Evolutionary conservation across 2,797 vertebrate species (phyloP), one percentile per base, ranked within the genome.

Genomic region (Rhodeus uyekii): DNA sequence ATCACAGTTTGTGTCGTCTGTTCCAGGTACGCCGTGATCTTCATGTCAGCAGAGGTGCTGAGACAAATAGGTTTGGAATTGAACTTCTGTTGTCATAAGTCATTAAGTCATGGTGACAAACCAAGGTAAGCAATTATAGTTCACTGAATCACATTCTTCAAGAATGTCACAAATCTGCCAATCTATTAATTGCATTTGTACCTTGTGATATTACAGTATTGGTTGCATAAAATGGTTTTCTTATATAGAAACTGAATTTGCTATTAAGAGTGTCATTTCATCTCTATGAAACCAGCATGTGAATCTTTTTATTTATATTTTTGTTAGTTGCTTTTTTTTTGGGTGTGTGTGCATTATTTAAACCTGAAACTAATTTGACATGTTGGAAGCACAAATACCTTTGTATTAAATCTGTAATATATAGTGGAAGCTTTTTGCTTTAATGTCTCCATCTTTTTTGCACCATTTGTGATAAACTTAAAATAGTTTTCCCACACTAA

Each of bases 1-100:
- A 90, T 91, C 91, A 91, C 83, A 89, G 75, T 74, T 88, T 89
- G 87, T 89, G 84, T 82, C 80, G 64, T 83, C 58, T 29, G 77
- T 65, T 83, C 5, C 50, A 75, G 64, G 67, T 74, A 58, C 32
- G 65, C 74, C 53, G 32, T 74, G 50, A 81, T 83, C 48, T 75
- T 44, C 34, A 36, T 71, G 76, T 80, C 76, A 82, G 72, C 46
- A 81, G 79, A 85, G 67, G 84, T 86, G 84, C 90, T 88, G 89
- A 81, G 68, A 81, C 82, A 81, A 73, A 83, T 71, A 60, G 84
- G 53, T 81, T 60, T 78, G 42, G 68, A 77, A 76, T 75, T 78
- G 74, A 55, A 55, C 74, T 80, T 76, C 42, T 42, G 38, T 63
- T 68, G 67, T 68, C 76, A 63, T 68, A 72, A 78, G 34, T 81